Conservation (phyloP, 1,140 invertebrate species). For the Zaprionus vittiger region DNA sequence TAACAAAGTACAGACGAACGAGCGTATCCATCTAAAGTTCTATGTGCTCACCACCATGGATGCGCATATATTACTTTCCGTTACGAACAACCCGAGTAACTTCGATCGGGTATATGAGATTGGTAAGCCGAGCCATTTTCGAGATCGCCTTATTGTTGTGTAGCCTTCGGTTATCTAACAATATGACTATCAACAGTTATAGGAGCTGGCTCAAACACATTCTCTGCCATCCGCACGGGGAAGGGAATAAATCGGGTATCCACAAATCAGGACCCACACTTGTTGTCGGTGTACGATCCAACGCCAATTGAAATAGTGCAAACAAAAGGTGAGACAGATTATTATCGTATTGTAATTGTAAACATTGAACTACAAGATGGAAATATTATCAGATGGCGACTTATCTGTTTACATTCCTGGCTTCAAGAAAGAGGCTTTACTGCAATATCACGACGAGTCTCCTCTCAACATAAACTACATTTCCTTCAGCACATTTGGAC, state of each 20-base stretch:
- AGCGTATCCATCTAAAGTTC: slow-evolving; percentile 77
- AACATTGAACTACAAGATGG: not conserved
- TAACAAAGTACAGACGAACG: slow-evolving; percentile 55
- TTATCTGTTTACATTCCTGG: slow-evolving; percentile 75
- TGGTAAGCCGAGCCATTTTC: slow-evolving; percentile 42
- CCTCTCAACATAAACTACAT: slow-evolving; percentile 70
- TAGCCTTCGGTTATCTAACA: not conserved
- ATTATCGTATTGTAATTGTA: not conserved
- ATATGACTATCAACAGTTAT: slow-evolving; percentile 54
- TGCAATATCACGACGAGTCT: slow-evolving; percentile 59
- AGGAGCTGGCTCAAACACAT: slow-evolving; percentile 77
- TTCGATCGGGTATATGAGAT: slow-evolving; percentile 76
- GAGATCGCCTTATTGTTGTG: not conserved
- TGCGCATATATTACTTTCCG: slow-evolving; percentile 78
- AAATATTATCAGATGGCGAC: slow-evolving; percentile 57
- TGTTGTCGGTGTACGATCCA: slow-evolving; percentile 73
- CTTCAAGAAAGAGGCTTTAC: slow-evolving; percentile 64
- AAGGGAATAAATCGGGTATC: slow-evolving; percentile 66
- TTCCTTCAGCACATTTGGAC: slow-evolving; percentile 76
- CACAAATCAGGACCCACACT: slow-evolving; percentile 65
- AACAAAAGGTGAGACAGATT: slow-evolving; percentile 64
- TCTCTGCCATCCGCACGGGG: slow-evolving; percentile 73
- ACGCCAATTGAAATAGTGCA: slow-evolving; percentile 81
- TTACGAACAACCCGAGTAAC: slow-evolving; percentile 49
- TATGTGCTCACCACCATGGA: slow-evolving; percentile 78